Evolutionary conservation across 30 jellyfish, hydroid and myxozoan genomes (phyloP).

Genomic region (Phacellophora camtschatica): DNA sequence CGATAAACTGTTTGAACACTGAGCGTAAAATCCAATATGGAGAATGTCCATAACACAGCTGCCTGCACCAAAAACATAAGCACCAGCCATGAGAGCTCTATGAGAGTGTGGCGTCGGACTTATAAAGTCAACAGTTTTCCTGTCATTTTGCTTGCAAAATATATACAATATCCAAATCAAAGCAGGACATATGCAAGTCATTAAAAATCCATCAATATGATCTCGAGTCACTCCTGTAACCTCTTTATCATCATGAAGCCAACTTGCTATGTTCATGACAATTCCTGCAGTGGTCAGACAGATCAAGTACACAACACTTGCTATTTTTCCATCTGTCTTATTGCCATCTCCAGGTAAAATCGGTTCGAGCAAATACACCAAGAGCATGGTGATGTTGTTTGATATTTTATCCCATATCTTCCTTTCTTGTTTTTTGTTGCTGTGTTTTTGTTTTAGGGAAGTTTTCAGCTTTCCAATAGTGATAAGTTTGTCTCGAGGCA

Average conservation of each 20-base stretch:
- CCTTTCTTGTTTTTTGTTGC: not conserved
- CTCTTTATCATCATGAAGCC: constrained; percentile 82
- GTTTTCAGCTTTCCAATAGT: constrained; percentile 63
- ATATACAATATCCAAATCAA: constrained; percentile 81
- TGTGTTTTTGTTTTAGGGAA: constrained; percentile 36
- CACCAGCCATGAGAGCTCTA: constrained; percentile 96
- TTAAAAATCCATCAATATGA: constrained; percentile 94
- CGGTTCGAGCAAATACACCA: constrained; percentile 85
- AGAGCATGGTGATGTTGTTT: constrained; percentile 33
- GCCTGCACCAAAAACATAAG: constrained; percentile 97
- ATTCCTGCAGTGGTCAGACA: constrained; percentile 98
- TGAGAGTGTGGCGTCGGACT: constrained; percentile 93
- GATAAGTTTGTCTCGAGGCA: constrained; percentile 55
- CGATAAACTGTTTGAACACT: constrained; percentile 68
- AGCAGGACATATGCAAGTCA: constrained; percentile 97
- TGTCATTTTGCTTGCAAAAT: constrained; percentile 91
- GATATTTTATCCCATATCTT: constrained; percentile 24
- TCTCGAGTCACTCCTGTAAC: constrained; percentile 91
- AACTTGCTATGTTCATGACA: constrained; percentile 85
- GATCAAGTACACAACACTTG: constrained; percentile 88
- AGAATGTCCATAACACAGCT: constrained; percentile 91
- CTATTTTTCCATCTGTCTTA: constrained; percentile 92
- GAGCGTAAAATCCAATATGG: constrained; percentile 80
- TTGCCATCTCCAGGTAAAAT: constrained; percentile 93
- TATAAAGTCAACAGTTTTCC: constrained; percentile 93